phyloP scores from a whole-genome alignment of 2,888 invertebrate species.

The Cryptus viduatorius region DNA sequence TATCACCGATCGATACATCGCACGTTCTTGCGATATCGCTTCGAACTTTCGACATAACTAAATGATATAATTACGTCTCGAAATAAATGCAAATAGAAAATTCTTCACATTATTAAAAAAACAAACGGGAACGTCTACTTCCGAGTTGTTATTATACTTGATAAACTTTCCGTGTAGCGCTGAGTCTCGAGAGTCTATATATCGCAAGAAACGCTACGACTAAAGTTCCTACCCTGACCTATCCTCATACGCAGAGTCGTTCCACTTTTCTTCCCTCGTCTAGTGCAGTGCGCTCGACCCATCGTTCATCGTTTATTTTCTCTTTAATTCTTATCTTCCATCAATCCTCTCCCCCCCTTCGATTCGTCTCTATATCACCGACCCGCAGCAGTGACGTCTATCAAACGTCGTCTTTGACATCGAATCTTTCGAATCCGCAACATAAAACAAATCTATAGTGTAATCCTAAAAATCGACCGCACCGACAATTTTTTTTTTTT shows the following conservation, averaged over 20 bases:
- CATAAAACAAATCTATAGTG: too few species aligned
- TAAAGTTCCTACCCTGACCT: conserved; percentile 17
- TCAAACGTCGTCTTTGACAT: not conserved
- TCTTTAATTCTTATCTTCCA: not conserved
- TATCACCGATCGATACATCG: too few species aligned
- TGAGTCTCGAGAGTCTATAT: conserved; percentile 1
- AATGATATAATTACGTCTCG: not conserved
- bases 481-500: too few species aligned
- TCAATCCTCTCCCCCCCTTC: not conserved
- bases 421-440: too few species aligned
- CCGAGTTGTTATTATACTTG: not conserved
- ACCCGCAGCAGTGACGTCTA: conserved; percentile 5
- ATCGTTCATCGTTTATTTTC: conserved; percentile 1
- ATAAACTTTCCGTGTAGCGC: not conserved
- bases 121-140: not conserved
- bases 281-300: conserved; percentile 1
- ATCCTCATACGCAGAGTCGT: conserved; percentile 13
- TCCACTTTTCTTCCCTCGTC: conserved; percentile 14
- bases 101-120: not conserved
- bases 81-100: not conserved
- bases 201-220: conserved; percentile 7
- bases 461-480: too few species aligned
- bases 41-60: too few species aligned
- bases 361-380: not conserved
- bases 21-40: too few species aligned